These are phyloP conservation scores for Drepana arcuata DNA, from an alignment of 1,140 invertebrate species.

Conservation along the genomic window DNA sequence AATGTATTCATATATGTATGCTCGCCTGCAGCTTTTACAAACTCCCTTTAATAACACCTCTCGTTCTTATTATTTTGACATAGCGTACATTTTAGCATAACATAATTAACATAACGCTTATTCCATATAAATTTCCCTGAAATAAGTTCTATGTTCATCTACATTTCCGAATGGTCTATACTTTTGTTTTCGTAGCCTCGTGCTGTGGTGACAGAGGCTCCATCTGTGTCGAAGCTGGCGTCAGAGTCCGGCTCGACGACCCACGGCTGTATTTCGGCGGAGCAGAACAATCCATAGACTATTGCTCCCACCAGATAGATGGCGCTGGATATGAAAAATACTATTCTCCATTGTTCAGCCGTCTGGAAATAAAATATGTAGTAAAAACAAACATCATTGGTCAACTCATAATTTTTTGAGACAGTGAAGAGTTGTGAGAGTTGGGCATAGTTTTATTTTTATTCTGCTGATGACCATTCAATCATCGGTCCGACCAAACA, in stretches of 20 bases:
- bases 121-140: too few species aligned
- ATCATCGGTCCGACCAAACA: too few species aligned
- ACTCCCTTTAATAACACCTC: too few species aligned
- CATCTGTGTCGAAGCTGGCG: conserved; percentile 51
- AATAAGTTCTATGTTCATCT: too few species aligned
- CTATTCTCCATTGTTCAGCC: conserved; percentile 83
- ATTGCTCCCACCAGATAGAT: conserved; percentile 85
- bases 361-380: conserved; percentile 71
- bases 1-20: too few species aligned
- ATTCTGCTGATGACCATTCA: too few species aligned
- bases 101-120: too few species aligned
- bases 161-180: conserved; percentile 50
- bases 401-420: background rate
- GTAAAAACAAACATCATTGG: conserved; percentile 7
- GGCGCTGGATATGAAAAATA: conserved; percentile 86
- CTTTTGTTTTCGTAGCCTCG: conserved; percentile 56
- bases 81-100: too few species aligned
- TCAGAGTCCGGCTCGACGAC: conserved; percentile 68
- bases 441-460: too few species aligned
- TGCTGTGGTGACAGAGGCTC: conserved; percentile 44
- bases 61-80: too few species aligned
- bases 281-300: conserved; percentile 85
- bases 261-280: conserved; percentile 86
- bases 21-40: too few species aligned
- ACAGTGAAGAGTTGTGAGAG: too few species aligned